A percentile compares a stretch with the other conserved stretches of the same genome.
Conservation (phyloP, 2,888 invertebrate species). For the Brachyopa scutellaris region DNA sequence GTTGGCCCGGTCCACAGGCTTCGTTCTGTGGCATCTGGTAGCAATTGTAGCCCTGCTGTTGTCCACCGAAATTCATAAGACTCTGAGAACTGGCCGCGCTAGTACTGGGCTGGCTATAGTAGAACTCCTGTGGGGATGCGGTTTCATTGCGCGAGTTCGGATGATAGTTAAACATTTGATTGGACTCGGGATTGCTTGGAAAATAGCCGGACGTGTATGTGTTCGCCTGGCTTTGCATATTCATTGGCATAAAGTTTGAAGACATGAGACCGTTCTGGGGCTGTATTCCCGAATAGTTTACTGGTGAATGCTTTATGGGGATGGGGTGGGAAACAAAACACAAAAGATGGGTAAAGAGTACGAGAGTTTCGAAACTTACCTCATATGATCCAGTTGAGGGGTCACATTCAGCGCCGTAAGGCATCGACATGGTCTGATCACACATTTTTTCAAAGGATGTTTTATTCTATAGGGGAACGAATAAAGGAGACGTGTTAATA, state of each 20-base stretch:
- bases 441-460: constrained; percentile 18
- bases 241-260: constrained; percentile 76
- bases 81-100: constrained; percentile 76
- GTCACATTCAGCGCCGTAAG: constrained; percentile 76
- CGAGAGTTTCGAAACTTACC: constrained; percentile 74
- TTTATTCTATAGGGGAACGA: background rate
- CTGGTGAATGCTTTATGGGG: constrained; percentile 76
- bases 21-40: too few species aligned
- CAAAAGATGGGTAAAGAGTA: background rate
- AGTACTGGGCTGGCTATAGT: constrained; percentile 77
- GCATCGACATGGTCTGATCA: constrained; percentile 31
- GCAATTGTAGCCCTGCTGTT: too few species aligned
- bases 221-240: constrained; percentile 36
- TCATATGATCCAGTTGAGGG: constrained; percentile 78
- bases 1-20: too few species aligned
- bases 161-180: constrained; percentile 78
- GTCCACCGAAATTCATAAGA: constrained; percentile 66
- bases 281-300: constrained; percentile 76
- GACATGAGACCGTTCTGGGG: constrained; percentile 78
- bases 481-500: background rate
- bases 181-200: constrained; percentile 77
- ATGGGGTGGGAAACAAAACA: background rate
- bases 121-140: constrained; percentile 77
- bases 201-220: constrained; percentile 59
- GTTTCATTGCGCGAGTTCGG: constrained; percentile 79